Percentiles rank a stretch among this genome's conserved stretches.
Evolutionary conservation across 2,888 invertebrate genomes (phyloP).

Genomic region (Phasia obesa): DNA sequence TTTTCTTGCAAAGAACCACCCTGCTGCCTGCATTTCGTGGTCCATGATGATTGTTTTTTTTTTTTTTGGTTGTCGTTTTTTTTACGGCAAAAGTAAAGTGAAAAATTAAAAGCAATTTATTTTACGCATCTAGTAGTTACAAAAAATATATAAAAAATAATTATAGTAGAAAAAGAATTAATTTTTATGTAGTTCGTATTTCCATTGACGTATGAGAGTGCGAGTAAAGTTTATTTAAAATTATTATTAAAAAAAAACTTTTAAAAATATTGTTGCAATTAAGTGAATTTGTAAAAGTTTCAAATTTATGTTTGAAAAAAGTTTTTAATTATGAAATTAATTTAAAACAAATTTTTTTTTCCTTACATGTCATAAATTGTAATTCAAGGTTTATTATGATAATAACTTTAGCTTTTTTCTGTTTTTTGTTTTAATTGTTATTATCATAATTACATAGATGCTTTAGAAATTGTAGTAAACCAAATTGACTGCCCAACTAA

Average conservation of each 20-base stretch:
- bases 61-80: slow-evolving; percentile 40
- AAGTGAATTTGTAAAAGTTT: slow-evolving; percentile 58
- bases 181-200: slow-evolving; percentile 55
- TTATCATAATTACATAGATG: slow-evolving; percentile 17
- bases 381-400: slow-evolving; percentile 44
- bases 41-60: slow-evolving; percentile 32
- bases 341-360: slow-evolving; percentile 13
- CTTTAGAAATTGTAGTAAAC: neutral
- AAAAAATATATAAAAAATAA: slow-evolving; percentile 52
- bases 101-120: slow-evolving; percentile 82
- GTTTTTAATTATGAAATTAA: slow-evolving; percentile 62
- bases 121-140: slow-evolving; percentile 72
- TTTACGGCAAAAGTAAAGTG: slow-evolving; percentile 72
- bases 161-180: slow-evolving; percentile 59
- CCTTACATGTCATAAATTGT: slow-evolving; percentile 35
- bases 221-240: slow-evolving; percentile 46
- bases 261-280: slow-evolving; percentile 76
- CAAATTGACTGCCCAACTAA: neutral
- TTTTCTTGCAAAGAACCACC: slow-evolving; percentile 47
- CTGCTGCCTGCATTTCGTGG: slow-evolving; percentile 22
- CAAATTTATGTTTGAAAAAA: slow-evolving; percentile 67
- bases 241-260: slow-evolving; percentile 48
- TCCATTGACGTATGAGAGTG: neutral
- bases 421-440: neutral
- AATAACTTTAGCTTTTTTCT: slow-evolving; percentile 1